Conservation (phyloP, 2,113 vertebrate genomes). For the Myrmophylax atrothorax region DNA sequence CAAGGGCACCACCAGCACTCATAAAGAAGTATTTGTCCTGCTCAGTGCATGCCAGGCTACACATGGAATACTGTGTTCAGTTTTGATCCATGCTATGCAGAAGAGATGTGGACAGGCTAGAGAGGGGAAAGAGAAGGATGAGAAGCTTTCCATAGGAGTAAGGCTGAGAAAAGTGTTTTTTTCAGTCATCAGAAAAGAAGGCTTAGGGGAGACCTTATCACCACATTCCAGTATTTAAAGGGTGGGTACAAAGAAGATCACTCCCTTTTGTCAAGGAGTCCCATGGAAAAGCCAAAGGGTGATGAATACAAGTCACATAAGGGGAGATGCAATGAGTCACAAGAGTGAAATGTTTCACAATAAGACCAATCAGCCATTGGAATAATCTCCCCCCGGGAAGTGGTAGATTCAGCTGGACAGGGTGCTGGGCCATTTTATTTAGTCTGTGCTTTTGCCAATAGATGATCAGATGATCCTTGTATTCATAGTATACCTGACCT, state of each 20-base stretch:
- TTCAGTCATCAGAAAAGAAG: background rate
- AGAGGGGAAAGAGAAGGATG: background rate
- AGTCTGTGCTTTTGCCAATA: background rate
- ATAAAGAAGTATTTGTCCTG: background rate
- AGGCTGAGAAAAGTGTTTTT: background rate
- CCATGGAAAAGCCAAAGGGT: background rate
- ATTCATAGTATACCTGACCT: background rate
- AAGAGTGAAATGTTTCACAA: background rate
- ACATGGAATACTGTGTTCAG: background rate
- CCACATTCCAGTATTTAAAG: background rate
- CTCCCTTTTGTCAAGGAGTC: background rate
- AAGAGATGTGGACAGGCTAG: background rate
- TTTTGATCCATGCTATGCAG: background rate
- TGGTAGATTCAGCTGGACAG: background rate
- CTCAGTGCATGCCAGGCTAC: background rate
- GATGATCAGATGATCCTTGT: background rate
- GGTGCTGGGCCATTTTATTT: background rate
- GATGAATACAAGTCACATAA: background rate
- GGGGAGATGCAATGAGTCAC: background rate
- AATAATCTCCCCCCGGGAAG: background rate
- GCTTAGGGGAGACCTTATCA: background rate
- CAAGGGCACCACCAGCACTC: background rate
- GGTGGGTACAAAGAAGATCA: background rate
- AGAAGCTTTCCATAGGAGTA: background rate
- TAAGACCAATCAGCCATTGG: background rate